A percentile compares a stretch with the other conserved stretches of the same genome.
Evolutionary conservation across 2,113 vertebrate genomes (phyloP).

Genomic region (Alethe castanea): DNA sequence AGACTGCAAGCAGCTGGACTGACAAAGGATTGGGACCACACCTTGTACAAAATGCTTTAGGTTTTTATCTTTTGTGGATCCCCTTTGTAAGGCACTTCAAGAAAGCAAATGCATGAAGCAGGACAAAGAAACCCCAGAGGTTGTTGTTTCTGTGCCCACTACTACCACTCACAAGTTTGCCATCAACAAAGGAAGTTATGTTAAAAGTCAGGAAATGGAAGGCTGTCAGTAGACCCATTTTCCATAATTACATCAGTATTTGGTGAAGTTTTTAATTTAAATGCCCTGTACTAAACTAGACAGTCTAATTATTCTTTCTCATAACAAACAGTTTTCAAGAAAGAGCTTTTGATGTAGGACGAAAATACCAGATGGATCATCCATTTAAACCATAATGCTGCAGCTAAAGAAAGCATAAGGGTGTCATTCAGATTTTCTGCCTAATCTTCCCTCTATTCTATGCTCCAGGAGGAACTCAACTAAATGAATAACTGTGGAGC

Average conservation of each 20-base stretch:
- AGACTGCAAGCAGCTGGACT: not conserved
- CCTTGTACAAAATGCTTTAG: not conserved
- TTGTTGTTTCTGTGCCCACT: not conserved
- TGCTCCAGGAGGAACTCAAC: not conserved
- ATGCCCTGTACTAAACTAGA: not conserved
- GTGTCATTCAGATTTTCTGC: constrained; percentile 11
- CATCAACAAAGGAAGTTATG: not conserved
- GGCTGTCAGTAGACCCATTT: not conserved
- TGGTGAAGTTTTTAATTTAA: not conserved
- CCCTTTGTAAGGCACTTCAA: not conserved
- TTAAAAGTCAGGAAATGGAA: not conserved
- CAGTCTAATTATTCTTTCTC: not conserved
- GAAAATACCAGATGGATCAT: constrained; percentile 33
- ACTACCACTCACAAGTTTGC: not conserved
- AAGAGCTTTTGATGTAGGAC: not conserved
- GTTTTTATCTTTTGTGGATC: not conserved
- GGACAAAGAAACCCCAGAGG: not conserved
- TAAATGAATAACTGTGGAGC: not conserved
- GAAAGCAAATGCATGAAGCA: not conserved
- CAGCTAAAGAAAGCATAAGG: constrained; percentile 19
- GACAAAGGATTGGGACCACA: not conserved
- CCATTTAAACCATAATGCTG: not conserved
- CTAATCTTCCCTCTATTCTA: not conserved
- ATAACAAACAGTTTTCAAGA: not conserved
- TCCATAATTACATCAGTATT: not conserved